These are phyloP conservation scores for Porites australiensis DNA, from an alignment of 64 coral and sea anemone genomes.

Conservation along the genomic window DNA sequence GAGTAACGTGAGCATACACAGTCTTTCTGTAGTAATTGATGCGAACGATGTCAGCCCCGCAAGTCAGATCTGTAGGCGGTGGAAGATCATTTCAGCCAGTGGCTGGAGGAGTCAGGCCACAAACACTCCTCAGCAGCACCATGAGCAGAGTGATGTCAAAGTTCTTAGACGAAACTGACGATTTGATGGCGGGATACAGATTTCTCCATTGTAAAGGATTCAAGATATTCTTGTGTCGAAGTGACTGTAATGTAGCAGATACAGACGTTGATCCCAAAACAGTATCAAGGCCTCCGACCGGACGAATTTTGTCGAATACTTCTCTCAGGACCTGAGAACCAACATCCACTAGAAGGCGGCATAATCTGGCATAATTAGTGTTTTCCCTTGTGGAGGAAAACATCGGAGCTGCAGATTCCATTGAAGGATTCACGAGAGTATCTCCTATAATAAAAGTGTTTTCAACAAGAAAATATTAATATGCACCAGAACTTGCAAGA, in stretches of 20 bases:
- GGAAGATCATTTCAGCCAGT: constrained; percentile 41
- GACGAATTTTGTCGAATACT: background rate
- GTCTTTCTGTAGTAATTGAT: constrained; percentile 35
- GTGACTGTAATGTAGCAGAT: background rate
- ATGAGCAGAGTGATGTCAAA: constrained; percentile 51
- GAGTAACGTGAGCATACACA: background rate
- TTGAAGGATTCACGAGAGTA: background rate
- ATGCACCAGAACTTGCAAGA: too few species aligned
- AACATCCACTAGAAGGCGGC: constrained; percentile 51
- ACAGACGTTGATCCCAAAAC: background rate
- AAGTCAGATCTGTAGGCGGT: background rate
- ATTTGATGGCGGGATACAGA: constrained; percentile 34
- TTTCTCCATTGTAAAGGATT: constrained; percentile 54
- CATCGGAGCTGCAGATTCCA: background rate
- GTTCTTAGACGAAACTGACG: constrained; percentile 27
- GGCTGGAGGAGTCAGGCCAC: constrained; percentile 1
- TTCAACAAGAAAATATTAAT: too few species aligned
- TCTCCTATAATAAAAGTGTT: too few species aligned
- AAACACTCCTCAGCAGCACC: constrained; percentile 48
- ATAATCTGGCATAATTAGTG: constrained; percentile 16
- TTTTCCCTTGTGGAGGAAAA: constrained; percentile 42
- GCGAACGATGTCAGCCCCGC: constrained; percentile 6
- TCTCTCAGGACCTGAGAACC: constrained; percentile 35
- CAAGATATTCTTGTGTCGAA: constrained; percentile 7
- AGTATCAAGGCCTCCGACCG: constrained; percentile 14